Conservation (phyloP, 1,140 invertebrate genomes). For the Homarus americanus region DNA sequence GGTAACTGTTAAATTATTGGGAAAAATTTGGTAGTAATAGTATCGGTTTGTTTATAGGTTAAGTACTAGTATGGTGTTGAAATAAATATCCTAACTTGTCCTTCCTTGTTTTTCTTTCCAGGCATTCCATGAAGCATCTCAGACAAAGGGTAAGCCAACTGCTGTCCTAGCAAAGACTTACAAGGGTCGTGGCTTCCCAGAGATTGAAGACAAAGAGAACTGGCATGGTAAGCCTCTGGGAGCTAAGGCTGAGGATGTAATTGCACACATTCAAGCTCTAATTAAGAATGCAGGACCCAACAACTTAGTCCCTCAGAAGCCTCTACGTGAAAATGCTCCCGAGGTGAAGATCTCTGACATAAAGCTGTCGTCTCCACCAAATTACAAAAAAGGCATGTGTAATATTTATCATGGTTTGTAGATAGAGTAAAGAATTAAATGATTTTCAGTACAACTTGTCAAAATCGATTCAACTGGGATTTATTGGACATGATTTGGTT, state of each 20-base stretch:
- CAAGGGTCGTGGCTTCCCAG: slow-evolving; percentile 93
- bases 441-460: no score
- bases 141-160: slow-evolving; percentile 90
- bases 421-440: no score
- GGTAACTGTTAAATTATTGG: no score
- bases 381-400: slow-evolving; percentile 87
- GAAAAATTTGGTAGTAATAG: no score
- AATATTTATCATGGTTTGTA: no score
- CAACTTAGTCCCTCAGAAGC: slow-evolving; percentile 82
- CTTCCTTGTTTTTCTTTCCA: no score
- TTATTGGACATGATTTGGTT: no score
- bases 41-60: no score
- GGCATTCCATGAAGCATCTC: slow-evolving; percentile 89
- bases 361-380: slow-evolving; percentile 89
- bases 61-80: no score
- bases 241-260: slow-evolving; percentile 85
- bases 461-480: no score
- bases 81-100: no score
- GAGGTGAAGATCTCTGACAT: slow-evolving; percentile 86
- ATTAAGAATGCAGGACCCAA: slow-evolving; percentile 82
- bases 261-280: slow-evolving; percentile 83
- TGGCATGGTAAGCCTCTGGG: slow-evolving; percentile 99
- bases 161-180: slow-evolving; percentile 97
- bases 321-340: slow-evolving; percentile 85
- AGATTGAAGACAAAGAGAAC: slow-evolving; percentile 94